phyloP scores from a whole-genome alignment of 2,113 vertebrate genomes.

The Odocoileus hemionus region DNA sequence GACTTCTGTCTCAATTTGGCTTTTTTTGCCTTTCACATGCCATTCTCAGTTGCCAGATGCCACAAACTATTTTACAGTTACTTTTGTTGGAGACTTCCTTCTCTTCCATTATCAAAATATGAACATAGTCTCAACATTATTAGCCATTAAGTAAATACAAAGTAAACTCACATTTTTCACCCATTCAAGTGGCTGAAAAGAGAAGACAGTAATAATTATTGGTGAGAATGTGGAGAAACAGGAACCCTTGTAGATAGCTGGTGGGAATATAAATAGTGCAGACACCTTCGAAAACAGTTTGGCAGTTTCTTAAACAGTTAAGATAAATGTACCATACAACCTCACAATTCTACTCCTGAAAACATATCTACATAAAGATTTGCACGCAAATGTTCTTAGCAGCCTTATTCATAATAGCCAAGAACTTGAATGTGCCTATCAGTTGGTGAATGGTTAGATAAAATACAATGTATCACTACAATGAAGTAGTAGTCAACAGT shows the following conservation, averaged over 20 bases:
- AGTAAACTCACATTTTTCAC: not conserved
- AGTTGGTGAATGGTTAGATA: not conserved
- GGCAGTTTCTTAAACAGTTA: not conserved
- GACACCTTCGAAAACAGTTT: not conserved
- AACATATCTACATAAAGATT: not conserved
- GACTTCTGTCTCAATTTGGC: not conserved
- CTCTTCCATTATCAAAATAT: conserved; percentile 17
- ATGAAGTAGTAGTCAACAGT: not conserved
- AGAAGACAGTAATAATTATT: not conserved
- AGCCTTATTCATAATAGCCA: not conserved
- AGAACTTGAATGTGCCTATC: not conserved
- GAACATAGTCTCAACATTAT: not conserved
- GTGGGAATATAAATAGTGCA: not conserved
- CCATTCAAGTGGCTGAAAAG: not conserved
- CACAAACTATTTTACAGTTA: not conserved
- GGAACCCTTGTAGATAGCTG: not conserved
- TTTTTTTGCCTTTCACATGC: not conserved
- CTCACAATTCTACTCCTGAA: not conserved
- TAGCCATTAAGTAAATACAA: not conserved
- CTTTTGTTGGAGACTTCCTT: not conserved
- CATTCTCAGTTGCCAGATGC: not conserved
- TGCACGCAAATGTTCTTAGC: not conserved
- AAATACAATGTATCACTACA: not conserved
- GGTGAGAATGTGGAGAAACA: not conserved
- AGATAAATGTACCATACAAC: not conserved